Conservation (phyloP, 2,113 vertebrate genomes). For the Sinocyclocheilus rhinocerous region DNA sequence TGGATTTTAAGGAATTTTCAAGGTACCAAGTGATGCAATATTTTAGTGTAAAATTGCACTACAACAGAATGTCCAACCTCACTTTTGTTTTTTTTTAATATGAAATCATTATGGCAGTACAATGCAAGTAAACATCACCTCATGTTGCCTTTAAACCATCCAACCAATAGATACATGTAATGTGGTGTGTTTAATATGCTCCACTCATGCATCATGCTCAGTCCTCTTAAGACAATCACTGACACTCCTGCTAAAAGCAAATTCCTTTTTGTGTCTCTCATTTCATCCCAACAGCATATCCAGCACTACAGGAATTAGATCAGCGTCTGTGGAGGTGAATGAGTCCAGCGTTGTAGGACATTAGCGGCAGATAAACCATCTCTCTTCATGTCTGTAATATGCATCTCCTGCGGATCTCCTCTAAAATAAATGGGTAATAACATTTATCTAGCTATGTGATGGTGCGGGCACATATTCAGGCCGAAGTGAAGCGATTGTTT, state of each 20-base stretch:
- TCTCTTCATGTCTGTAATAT: background rate
- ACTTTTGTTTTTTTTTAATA: too few relatives aligned
- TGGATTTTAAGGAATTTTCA: too few relatives aligned
- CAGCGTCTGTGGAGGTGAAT: conserved; percentile 1
- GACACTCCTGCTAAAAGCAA: background rate
- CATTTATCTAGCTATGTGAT: background rate
- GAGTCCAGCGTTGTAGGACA: conserved; percentile 30
- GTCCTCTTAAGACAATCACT: background rate
- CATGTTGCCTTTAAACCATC: background rate
- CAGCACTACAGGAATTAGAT: conserved; percentile 41
- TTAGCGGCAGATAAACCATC: conserved; percentile 28
- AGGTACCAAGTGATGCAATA: too few relatives aligned
- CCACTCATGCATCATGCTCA: background rate
- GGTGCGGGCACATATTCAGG: background rate
- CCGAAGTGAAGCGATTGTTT: background rate
- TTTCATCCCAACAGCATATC: background rate
- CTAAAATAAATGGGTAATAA: background rate
- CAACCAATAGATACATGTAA: background rate
- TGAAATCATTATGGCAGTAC: background rate
- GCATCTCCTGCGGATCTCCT: conserved; percentile 21
- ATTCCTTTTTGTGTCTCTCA: background rate
- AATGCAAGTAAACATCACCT: background rate
- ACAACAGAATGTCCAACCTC: background rate
- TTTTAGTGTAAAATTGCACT: too few relatives aligned
- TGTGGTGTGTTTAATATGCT: background rate